Evolutionary conservation across 2,113 vertebrate species (phyloP).

Genomic region (Natator depressus): DNA sequence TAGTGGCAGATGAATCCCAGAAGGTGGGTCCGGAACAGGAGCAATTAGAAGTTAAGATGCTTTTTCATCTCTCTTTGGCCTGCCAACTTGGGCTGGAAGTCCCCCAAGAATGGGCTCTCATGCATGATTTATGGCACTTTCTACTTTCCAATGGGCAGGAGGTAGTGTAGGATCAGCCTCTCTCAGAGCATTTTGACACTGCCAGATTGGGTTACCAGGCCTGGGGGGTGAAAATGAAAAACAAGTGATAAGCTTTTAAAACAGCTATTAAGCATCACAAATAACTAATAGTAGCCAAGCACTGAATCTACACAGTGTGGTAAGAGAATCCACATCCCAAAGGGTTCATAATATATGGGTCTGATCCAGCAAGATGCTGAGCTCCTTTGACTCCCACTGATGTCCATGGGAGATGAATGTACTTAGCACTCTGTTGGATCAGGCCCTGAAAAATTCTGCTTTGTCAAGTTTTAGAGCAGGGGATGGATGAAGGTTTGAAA

Average conservation of each 20-base stretch:
- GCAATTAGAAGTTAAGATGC: constrained; percentile 2
- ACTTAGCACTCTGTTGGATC: neutral
- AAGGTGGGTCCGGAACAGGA: neutral
- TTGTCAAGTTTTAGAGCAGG: neutral
- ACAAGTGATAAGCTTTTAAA: neutral
- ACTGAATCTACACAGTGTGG: neutral
- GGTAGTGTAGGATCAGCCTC: neutral
- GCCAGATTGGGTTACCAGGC: neutral
- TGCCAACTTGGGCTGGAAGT: neutral
- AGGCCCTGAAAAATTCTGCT: neutral
- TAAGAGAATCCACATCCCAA: neutral
- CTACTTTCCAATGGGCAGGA: neutral
- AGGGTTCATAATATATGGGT: neutral
- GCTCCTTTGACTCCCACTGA: neutral
- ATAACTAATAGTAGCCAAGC: neutral
- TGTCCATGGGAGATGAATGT: neutral
- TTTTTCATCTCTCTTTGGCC: constrained; percentile 9
- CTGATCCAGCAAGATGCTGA: neutral
- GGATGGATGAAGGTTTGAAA: neutral
- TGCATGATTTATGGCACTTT: neutral
- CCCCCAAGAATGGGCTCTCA: neutral
- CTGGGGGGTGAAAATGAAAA: constrained; percentile 4
- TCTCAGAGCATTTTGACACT: neutral
- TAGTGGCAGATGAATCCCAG: constrained; percentile 18
- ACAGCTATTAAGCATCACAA: neutral